A percentile compares a stretch with the other conserved stretches of the same genome.
Conservation (phyloP, 2,113 vertebrate genomes). For the Pomatorhinus ruficollis region DNA sequence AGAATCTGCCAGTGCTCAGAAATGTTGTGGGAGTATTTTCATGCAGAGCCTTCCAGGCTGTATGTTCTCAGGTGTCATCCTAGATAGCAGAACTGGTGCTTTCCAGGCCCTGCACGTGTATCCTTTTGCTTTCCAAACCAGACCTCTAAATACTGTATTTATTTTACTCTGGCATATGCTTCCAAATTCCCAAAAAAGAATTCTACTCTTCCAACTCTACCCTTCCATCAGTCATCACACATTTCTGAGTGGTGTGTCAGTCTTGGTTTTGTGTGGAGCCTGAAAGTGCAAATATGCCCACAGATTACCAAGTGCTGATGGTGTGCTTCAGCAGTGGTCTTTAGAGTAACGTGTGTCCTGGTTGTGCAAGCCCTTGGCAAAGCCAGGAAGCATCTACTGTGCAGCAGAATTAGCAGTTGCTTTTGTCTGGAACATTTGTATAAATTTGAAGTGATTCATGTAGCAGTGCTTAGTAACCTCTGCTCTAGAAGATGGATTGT, state of each 20-base stretch:
- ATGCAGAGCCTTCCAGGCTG: not conserved
- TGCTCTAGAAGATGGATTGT: not conserved
- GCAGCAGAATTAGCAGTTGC: not conserved
- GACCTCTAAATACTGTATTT: not conserved
- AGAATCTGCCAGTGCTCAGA: not conserved
- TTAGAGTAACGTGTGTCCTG: rapidly evolving
- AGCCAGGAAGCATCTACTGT: not conserved
- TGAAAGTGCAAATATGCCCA: not conserved
- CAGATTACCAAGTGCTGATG: not conserved
- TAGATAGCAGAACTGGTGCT: not conserved
- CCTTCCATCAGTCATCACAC: not conserved
- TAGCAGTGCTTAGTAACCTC: not conserved
- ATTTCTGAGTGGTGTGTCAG: not conserved
- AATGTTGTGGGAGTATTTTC: not conserved
- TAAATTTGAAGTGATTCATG: not conserved
- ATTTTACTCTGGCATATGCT: not conserved
- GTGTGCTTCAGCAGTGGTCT: not conserved
- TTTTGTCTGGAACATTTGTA: not conserved
- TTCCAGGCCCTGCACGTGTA: not conserved
- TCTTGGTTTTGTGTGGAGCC: not conserved
- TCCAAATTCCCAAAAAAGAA: not conserved
- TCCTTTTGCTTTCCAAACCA: not conserved
- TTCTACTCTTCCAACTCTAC: not conserved
- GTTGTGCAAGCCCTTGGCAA: not conserved
- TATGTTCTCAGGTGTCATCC: not conserved